Evolutionary conservation across 2,888 invertebrate species (phyloP).

Genomic region (Hypomecis atomaria): DNA sequence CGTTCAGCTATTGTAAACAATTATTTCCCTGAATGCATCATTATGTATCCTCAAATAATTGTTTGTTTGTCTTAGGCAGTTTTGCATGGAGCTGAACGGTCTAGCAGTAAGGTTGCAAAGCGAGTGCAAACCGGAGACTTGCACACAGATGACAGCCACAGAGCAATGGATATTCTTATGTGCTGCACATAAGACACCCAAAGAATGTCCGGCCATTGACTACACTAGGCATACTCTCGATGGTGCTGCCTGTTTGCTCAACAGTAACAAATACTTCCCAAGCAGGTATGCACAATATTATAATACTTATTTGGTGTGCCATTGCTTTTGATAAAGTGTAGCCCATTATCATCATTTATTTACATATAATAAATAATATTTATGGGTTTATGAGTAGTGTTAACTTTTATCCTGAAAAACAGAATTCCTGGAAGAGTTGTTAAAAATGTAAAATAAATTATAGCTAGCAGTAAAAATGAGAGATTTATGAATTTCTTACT

Average conservation of each 20-base stretch:
- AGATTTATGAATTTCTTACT: too few species aligned
- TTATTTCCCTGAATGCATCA: too few species aligned
- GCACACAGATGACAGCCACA: slow-evolving; percentile 99
- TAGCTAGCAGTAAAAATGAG: too few species aligned
- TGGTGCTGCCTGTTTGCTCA: slow-evolving; percentile 98
- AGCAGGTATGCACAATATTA: slow-evolving; percentile 89
- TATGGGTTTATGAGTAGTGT: too few species aligned
- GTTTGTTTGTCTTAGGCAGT: slow-evolving; percentile 91
- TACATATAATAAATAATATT: too few species aligned
- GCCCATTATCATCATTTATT: too few species aligned
- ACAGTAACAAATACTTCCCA: slow-evolving; percentile 99
- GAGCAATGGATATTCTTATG: slow-evolving; percentile 99
- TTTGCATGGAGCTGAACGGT: slow-evolving; percentile 99
- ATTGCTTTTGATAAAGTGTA: too few species aligned
- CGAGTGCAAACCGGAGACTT: slow-evolving; percentile 98
- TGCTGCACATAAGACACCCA: slow-evolving; percentile 99
- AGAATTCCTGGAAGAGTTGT: too few species aligned
- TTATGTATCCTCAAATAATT: neutral
- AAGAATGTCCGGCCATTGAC: slow-evolving; percentile 99
- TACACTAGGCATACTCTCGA: slow-evolving; percentile 99
- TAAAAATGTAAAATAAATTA: too few species aligned
- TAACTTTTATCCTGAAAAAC: too few species aligned
- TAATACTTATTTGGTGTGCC: too few species aligned
- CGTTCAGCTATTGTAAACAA: neutral
- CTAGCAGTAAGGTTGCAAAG: slow-evolving; percentile 97